Evolutionary conservation across 2,888 invertebrate genomes (phyloP).

Genomic region (Dryococelus australis): DNA sequence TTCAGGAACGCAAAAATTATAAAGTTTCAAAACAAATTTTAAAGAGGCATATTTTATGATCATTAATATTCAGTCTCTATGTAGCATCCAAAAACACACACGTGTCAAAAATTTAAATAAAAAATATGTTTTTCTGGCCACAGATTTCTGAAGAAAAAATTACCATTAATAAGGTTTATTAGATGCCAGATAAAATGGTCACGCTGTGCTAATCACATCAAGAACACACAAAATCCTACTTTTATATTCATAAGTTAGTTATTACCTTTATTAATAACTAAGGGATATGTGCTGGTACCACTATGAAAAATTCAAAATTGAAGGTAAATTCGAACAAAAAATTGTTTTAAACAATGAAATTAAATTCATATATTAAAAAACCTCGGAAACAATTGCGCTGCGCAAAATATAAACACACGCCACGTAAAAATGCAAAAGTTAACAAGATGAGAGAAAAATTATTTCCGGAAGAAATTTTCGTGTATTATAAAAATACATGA

Average conservation of each 20-base stretch:
- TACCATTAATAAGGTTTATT: too few species aligned
- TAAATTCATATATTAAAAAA: not conserved
- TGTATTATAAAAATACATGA: not conserved
- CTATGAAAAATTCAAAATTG: not conserved
- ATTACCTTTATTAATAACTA: conserved; percentile 39
- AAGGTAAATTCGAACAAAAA: not conserved
- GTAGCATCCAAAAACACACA: too few species aligned
- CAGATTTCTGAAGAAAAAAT: too few species aligned
- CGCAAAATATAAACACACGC: not conserved
- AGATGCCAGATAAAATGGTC: too few species aligned
- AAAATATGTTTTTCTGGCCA: too few species aligned
- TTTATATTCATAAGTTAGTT: conserved; percentile 19
- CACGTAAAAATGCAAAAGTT: not conserved
- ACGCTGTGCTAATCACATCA: not conserved
- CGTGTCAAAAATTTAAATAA: too few species aligned
- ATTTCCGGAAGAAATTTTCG: too few species aligned
- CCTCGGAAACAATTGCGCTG: conserved; percentile 31
- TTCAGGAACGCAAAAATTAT: too few species aligned
- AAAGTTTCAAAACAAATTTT: too few species aligned
- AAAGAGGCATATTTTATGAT: not conserved
- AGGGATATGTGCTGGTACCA: conserved; percentile 61
- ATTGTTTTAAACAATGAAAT: not conserved
- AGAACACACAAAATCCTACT: not conserved
- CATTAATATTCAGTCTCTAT: not conserved
- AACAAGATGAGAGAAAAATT: too few species aligned